Evolutionary conservation across 2,888 invertebrate species (phyloP), one percentile per base, ranked within the genome.

Genomic region (Aproaerema taeniolella): DNA sequence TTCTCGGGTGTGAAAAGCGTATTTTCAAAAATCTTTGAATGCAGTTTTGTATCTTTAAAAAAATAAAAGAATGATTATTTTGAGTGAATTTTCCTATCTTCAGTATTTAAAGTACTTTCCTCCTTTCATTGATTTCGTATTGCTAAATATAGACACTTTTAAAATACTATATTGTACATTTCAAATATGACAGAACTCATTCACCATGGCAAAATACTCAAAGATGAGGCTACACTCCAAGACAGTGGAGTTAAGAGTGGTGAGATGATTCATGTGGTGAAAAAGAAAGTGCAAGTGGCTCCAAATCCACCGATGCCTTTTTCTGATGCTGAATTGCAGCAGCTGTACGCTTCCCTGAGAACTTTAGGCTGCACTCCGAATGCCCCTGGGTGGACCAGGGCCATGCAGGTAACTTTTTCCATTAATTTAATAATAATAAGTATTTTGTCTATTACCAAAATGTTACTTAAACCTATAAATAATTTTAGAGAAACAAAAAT

Each of bases 201-300:
- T 33, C 92, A 92, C 61, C 91, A 92, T 72, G 94, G 94, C 2
- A 88, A 90, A 57, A 86, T 91, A 43, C 71, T 95, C 38, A 90
- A 91, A 55, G 90, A 91, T 54, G 78, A 86, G 17, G 49, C 53
- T 1, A 88, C 90, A 1, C 70, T 94, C 9, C 87, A 88, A 48
- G 89, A 90, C 2, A 90, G 89, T 74, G 93, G 92, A 2, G 74
- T 90, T 2, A 88, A 87, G 51, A 76, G 70, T 52, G 89, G 89
- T 25, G 88, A 87, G 45, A 89, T 88, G 71, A 78, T 90, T 17
- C 88, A 89, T 67, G 88, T 89, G 2, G 70, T 89, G 0, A 88
- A 87, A 58, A 89, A 88, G 59, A 83, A 82, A 45, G 62, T 65
- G 1, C 61, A 63, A 10, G 47, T 61, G 1, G 51, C 67, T 0